phyloP scores from a whole-genome alignment of 2,113 vertebrate genomes.

The Silurus glanis region DNA sequence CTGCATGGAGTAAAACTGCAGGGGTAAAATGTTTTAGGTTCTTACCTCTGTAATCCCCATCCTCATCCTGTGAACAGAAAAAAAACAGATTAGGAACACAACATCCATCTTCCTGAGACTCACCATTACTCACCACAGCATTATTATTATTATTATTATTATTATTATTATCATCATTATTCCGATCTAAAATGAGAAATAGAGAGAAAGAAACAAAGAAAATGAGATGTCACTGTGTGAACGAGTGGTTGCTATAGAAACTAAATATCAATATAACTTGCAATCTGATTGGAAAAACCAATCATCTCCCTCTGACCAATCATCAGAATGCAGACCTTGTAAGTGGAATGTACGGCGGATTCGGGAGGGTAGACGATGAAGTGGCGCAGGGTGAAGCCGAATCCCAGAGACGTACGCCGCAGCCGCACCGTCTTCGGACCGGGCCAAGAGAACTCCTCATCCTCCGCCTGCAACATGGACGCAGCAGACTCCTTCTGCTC shows the following conservation, averaged over 20 bases:
- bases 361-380: constrained; percentile 98
- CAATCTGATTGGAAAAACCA: background rate
- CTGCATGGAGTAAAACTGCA: no score
- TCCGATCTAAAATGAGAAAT: background rate
- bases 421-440: constrained; percentile 86
- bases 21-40: no score
- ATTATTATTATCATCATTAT: background rate
- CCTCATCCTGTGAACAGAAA: constrained; percentile 86
- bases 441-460: constrained; percentile 92
- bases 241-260: background rate
- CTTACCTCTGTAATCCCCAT: constrained; percentile 85
- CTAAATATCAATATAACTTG: background rate
- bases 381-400: constrained; percentile 95
- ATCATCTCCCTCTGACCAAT: background rate
- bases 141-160: background rate
- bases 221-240: background rate
- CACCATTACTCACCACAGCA: background rate
- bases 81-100: constrained; percentile 51
- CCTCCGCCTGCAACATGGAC: constrained; percentile 69
- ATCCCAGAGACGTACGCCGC: constrained; percentile 86
- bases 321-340: constrained; percentile 69
- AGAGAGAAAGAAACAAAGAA: background rate
- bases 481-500: constrained; percentile 50
- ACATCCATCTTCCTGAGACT: constrained; percentile 18
- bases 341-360: constrained; percentile 83